A percentile compares a stretch with the other conserved stretches of the same genome.
These are phyloP conservation scores for Melanotaenia duboulayi DNA, from an alignment of 2,113 vertebrate genomes.

Conservation along the genomic window DNA sequence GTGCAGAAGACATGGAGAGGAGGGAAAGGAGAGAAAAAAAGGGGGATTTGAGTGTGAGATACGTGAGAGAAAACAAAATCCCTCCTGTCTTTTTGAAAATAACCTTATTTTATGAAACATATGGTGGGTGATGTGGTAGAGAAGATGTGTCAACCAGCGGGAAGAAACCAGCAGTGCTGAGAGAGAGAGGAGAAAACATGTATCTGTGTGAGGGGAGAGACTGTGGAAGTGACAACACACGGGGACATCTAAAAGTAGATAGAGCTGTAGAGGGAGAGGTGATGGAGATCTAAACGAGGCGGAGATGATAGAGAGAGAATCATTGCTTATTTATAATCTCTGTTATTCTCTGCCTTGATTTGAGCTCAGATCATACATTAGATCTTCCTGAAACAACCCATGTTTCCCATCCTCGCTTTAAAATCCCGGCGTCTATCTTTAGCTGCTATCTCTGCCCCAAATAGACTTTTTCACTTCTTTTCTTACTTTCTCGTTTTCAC, in stretches of 20 bases:
- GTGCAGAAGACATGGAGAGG: neutral
- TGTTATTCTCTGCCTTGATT: constrained; percentile 64
- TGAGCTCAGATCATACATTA: constrained; percentile 69
- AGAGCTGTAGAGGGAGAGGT: constrained; percentile 25
- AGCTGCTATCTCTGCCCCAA: constrained; percentile 63
- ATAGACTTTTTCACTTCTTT: constrained; percentile 31
- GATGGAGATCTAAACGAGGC: constrained; percentile 32
- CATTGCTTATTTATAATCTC: constrained; percentile 76
- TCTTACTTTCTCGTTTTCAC: constrained; percentile 1
- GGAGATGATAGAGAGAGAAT: constrained; percentile 31
- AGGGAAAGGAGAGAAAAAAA: neutral
- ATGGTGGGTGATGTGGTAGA: constrained; percentile 26
- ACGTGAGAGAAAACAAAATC: constrained; percentile 9
- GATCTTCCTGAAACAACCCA: constrained; percentile 57
- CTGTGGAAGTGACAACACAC: constrained; percentile 19
- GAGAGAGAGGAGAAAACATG: neutral
- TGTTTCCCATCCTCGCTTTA: constrained; percentile 52
- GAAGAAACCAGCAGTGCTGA: neutral
- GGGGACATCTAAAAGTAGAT: constrained; percentile 38
- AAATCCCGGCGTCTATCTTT: constrained; percentile 68
- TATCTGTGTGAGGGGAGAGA: neutral
- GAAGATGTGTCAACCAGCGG: neutral
- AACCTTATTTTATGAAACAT: constrained; percentile 44
- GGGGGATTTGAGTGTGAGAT: constrained; percentile 18
- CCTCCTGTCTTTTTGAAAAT: neutral